Evolutionary conservation across 1,140 invertebrate genomes (phyloP).

Genomic region (Lamellibrachia luymesi): DNA sequence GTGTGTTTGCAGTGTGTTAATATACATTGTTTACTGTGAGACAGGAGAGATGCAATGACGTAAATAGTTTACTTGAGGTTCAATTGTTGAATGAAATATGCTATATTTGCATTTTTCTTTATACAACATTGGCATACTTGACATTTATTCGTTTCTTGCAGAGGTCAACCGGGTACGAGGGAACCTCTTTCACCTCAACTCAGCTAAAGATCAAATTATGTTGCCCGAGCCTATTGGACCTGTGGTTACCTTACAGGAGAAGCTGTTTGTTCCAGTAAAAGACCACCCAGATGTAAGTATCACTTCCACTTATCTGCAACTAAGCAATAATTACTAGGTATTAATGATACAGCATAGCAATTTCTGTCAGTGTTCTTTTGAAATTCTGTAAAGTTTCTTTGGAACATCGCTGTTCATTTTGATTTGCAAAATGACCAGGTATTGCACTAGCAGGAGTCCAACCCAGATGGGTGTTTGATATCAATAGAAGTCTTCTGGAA

Average conservation of each 20-base stretch:
- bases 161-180: slow-evolving; percentile 98
- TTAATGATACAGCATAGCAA: neutral
- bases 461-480: neutral
- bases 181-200: slow-evolving; percentile 96
- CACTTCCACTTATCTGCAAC: neutral
- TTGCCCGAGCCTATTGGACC: slow-evolving; percentile 92
- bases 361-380: neutral
- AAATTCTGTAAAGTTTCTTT: neutral
- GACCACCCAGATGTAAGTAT: slow-evolving; percentile 96
- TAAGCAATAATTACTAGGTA: neutral
- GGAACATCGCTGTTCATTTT: neutral
- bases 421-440: neutral
- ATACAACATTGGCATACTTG: neutral
- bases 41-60: neutral
- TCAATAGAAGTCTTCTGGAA: neutral
- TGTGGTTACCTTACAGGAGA: slow-evolving; percentile 90
- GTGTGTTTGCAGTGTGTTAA: neutral
- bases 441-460: neutral
- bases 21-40: neutral
- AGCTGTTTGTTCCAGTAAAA: slow-evolving; percentile 99
- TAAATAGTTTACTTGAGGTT: neutral
- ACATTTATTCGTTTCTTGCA: slow-evolving; percentile 63
- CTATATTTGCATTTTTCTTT: neutral
- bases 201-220: slow-evolving; percentile 87
- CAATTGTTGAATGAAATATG: neutral